Percentiles rank a stretch among this genome's conserved stretches.
phyloP scores from a whole-genome alignment of 2,888 invertebrate genomes.

The Zaprionus lineosus region DNA sequence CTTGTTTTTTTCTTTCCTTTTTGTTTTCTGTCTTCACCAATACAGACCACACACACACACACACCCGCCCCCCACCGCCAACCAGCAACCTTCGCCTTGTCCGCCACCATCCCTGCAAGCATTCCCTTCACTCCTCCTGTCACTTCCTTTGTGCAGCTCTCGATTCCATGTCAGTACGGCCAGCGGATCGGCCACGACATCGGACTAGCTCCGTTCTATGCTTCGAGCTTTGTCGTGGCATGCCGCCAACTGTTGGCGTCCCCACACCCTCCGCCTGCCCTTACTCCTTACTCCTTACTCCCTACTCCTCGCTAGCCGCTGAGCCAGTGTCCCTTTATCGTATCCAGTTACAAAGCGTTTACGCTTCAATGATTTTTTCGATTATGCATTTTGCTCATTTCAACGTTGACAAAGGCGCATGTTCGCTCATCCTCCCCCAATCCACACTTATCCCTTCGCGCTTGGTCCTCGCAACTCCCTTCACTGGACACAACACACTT shows the following conservation, averaged over 20 bases:
- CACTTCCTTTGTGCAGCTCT: slow-evolving; percentile 37
- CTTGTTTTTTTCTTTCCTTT: neutral
- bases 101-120: too few relatives aligned
- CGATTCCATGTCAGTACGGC: slow-evolving; percentile 15
- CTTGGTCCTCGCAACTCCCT: too few relatives aligned
- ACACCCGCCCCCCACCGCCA: too few relatives aligned
- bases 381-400: slow-evolving; percentile 75
- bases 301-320: neutral
- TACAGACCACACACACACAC: too few relatives aligned
- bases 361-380: slow-evolving; percentile 75
- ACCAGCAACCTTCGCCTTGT: too few relatives aligned
- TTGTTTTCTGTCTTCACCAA: neutral
- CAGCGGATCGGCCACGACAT: slow-evolving; percentile 6
- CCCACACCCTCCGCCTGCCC: too few relatives aligned
- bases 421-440: neutral
- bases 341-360: slow-evolving; percentile 76
- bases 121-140: slow-evolving; percentile 12
- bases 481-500: too few relatives aligned
- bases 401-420: slow-evolving; percentile 63
- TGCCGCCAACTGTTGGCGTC: slow-evolving; percentile 10
- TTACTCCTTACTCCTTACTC: neutral
- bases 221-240: slow-evolving; percentile 25
- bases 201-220: slow-evolving; percentile 7
- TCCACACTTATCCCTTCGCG: neutral
- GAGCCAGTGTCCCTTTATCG: slow-evolving; percentile 29